phyloP scores from a whole-genome alignment of 2,888 invertebrate species.

The Tetramorium bicarinatum region DNA sequence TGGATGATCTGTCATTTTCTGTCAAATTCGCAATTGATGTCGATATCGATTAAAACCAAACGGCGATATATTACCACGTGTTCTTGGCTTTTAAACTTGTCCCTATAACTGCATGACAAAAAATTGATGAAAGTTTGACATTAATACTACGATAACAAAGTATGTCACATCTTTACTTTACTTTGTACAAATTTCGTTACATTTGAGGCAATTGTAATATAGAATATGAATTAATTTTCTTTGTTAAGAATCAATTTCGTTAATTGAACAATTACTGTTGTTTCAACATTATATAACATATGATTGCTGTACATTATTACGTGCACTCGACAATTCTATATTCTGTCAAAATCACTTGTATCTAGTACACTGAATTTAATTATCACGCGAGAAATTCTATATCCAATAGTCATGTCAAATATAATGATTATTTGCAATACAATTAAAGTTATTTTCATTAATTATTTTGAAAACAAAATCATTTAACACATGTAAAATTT shows the following conservation, averaged over 20 bases:
- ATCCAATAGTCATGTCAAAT: not conserved
- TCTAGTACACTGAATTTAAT: slow-evolving; percentile 30
- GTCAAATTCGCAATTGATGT: slow-evolving; percentile 25
- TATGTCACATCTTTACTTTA: not conserved
- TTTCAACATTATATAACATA: not conserved
- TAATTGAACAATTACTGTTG: slow-evolving; percentile 21
- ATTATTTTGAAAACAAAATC: slow-evolving; percentile 14
- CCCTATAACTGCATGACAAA: slow-evolving; percentile 21
- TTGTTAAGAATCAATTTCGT: slow-evolving; percentile 32
- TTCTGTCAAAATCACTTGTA: slow-evolving; percentile 25
- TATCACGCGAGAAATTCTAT: slow-evolving; percentile 6
- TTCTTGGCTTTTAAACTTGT: slow-evolving; percentile 19
- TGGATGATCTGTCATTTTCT: slow-evolving; percentile 43
- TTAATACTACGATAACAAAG: not conserved
- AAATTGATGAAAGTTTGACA: slow-evolving; percentile 22
- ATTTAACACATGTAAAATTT: not conserved
- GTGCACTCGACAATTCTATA: not conserved
- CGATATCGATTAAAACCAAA: slow-evolving; percentile 30
- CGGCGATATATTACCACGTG: not conserved
- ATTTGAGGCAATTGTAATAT: slow-evolving; percentile 2
- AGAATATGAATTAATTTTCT: slow-evolving; percentile 24
- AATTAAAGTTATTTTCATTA: slow-evolving; percentile 22
- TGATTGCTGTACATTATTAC: slow-evolving; percentile 30
- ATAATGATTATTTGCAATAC: slow-evolving; percentile 22
- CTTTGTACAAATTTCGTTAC: not conserved